Evolutionary conservation across 2,888 invertebrate species (phyloP).

Genomic region (Drosophila neutralis): DNA sequence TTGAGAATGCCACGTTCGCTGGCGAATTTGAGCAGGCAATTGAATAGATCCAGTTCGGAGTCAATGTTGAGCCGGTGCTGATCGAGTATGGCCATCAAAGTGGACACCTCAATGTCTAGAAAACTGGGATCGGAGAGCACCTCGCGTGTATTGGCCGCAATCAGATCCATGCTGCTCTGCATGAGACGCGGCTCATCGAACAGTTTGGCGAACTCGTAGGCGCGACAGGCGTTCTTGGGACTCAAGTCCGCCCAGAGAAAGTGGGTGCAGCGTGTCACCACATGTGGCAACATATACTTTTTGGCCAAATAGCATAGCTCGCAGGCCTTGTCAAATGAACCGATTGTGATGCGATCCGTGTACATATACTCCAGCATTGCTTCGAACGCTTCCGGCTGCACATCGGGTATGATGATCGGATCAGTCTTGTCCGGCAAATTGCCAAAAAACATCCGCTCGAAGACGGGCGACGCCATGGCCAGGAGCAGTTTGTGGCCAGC

Average conservation of each 20-base stretch:
- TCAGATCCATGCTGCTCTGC: conserved; percentile 93
- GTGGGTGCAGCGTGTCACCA: conserved; percentile 93
- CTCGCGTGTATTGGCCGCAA: conserved; percentile 90
- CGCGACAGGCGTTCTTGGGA: conserved; percentile 92
- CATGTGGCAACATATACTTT: conserved; percentile 93
- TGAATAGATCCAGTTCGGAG: conserved; percentile 91
- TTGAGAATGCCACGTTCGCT: conserved; percentile 86
- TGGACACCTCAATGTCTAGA: conserved; percentile 91
- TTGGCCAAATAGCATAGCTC: conserved; percentile 95
- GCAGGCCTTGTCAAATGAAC: conserved; percentile 94
- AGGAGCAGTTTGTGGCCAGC: conserved; percentile 92
- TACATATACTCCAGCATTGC: conserved; percentile 93
- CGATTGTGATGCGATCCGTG: conserved; percentile 91
- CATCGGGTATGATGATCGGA: conserved; percentile 92
- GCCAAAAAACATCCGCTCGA: conserved; percentile 95
- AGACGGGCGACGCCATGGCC: conserved; percentile 95
- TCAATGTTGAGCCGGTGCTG: conserved; percentile 90
- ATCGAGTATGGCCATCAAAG: conserved; percentile 90
- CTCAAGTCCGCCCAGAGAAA: conserved; percentile 89
- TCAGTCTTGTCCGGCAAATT: conserved; percentile 92
- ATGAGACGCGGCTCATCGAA: conserved; percentile 93
- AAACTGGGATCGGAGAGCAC: conserved; percentile 91
- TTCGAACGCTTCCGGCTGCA: conserved; percentile 94
- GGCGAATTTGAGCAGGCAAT: conserved; percentile 89
- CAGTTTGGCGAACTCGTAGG: conserved; percentile 93